Evolutionary conservation across 2,888 invertebrate species (phyloP), one percentile per base, ranked within the genome.

Genomic region (Drosophila nigritarsus): DNA sequence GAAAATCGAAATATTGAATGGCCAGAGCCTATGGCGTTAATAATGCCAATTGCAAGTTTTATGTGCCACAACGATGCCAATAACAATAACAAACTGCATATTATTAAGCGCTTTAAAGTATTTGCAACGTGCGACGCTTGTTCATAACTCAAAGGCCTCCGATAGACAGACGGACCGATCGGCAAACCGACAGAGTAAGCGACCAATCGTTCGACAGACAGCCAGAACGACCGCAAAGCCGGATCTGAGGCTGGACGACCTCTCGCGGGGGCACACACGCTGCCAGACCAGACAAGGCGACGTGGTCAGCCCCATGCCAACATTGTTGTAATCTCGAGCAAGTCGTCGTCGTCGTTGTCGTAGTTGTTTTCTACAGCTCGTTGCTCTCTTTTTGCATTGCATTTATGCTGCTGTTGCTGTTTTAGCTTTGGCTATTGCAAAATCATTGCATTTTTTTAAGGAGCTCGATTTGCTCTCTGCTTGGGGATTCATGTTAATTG

Each of bases 11-110:
- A 72, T 69, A 78, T 54, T 70, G 66, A 71, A 64, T 71, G 77
- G 64, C 40, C 59, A 48, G 58, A 74, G 88, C 88, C 85, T 78
- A 82, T 88, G 83, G 88, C 85, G 85, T 85, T 86, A 83, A 83
- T 85, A 85, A 88, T 85, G 86, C 85, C 88, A 85, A 85, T 85
- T 85, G 85, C 83, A 70, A 81, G 69, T 74, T 79, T 79, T 79
- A 78, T 78, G 78, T 75, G 72, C 78, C 68, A 67, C 78, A 75
- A 67, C 81, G 73, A 78, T 75, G 73, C 69, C 78, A 78, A 81
- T 73, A 81, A 81, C 78, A 78, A 86, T 89, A 88, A 86, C 83
- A 85, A 78, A 89, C 89, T 89, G 87, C 87, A 87, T 87, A 85
- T 80, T 87, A 85, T 89, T 87, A 83, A 87, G 86, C 75, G 78